A percentile compares a stretch with the other conserved stretches of the same genome.
Conservation (phyloP, 2,888 invertebrate species). For the Thyatira batis region DNA sequence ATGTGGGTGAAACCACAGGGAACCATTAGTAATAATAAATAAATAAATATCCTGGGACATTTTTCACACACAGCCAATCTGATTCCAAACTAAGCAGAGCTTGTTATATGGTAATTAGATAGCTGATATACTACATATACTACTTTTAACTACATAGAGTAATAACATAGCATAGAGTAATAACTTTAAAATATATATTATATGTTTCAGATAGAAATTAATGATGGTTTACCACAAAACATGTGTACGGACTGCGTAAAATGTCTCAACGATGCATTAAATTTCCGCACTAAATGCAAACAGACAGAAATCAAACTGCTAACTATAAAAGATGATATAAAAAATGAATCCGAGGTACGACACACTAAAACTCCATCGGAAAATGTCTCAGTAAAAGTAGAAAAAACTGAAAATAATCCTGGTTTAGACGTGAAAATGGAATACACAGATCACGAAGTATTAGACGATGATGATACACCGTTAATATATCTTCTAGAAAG, state of each 20-base stretch:
- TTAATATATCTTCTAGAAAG: slow-evolving; percentile 11
- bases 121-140: no score
- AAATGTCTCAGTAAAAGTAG: background rate
- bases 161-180: no score
- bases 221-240: slow-evolving; percentile 51
- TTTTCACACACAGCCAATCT: no score
- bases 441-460: background rate
- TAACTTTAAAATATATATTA: background rate
- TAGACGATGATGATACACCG: slow-evolving; percentile 21
- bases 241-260: slow-evolving; percentile 42
- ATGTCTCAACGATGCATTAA: slow-evolving; percentile 27
- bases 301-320: slow-evolving; percentile 33
- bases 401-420: background rate
- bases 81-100: no score
- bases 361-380: background rate
- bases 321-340: slow-evolving; percentile 10
- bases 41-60: no score
- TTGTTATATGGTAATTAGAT: no score
- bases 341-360: background rate
- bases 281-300: slow-evolving; percentile 48
- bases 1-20: no score
- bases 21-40: no score
- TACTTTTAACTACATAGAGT: no score
- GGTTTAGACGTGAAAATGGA: background rate
- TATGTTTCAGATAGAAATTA: slow-evolving; percentile 34